Base-by-base conservation (phyloP, 2,888 invertebrate species). In the Pandemis heparana region DNA sequence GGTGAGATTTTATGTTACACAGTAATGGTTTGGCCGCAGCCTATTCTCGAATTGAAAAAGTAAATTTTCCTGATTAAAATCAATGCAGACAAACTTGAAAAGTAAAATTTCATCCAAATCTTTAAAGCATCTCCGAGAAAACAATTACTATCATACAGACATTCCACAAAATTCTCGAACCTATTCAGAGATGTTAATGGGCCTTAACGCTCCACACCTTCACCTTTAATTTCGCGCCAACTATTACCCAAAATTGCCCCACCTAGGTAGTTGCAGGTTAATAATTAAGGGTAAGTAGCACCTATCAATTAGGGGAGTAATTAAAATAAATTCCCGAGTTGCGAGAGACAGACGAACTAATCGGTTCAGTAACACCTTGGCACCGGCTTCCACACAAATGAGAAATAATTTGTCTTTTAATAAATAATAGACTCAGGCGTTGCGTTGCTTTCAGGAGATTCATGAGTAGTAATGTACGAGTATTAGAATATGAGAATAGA, bases 291-390 rank as follows among this genome's bases (percentile, higher is more conserved):
- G 69, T 80, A 75, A 77, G 75, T 75, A 74, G 76, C 78, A 80
- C 79, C 82, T 82, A 82, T 83, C 80, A 82, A 83, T 84, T 84
- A 83, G 76, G 74, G 70, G 75, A 69, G 78, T 79, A 81, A 81
- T 82, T 81, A 81, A 82, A 82, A 79, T 75, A 79, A 81, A 76
- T 78, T 78, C 66, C 76, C 73, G 75, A 76, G 68, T 75, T 68
- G 59, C 41, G 39, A 53, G 73, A 70, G 71, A 75, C 39, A 59
- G 59, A 59, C 59, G 51, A 14, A 65, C 69, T 70, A 65, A 74
- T 70, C 60, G 69, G 51, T 65, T 74, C 59, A 18, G 63, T 8
- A 8, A 51, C 51, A 51, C 51, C 41, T 16, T 23, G 23, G 14
- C 23, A n/a, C 8, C 46, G 12, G 32, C 46, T 60, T 32, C n/a